Conservation (phyloP, 2,888 invertebrate genomes). For the Gerris lacustris region DNA sequence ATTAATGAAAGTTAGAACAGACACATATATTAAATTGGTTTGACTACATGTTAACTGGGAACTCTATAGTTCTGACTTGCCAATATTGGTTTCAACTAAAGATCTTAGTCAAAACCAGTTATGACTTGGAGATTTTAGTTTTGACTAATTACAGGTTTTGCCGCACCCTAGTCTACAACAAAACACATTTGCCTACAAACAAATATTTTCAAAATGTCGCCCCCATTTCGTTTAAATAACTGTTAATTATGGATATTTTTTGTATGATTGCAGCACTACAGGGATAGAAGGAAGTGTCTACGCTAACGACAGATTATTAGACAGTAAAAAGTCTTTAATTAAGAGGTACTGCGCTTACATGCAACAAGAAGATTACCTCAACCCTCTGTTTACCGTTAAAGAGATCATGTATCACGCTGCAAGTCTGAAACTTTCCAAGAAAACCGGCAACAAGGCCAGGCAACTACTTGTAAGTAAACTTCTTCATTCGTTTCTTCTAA, state of each 20-base stretch:
- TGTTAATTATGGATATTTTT: no score
- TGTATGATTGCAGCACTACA: neutral
- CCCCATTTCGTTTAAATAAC: neutral
- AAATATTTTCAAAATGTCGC: neutral
- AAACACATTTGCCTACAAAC: no score
- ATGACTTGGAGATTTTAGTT: no score
- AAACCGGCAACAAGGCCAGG: slow-evolving; percentile 48
- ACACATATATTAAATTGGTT: no score
- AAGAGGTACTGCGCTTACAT: slow-evolving; percentile 80
- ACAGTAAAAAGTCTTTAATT: slow-evolving; percentile 32
- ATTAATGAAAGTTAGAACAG: no score
- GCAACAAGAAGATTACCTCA: slow-evolving; percentile 76
- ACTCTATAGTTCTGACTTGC: no score
- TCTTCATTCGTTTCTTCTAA: neutral
- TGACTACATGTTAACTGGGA: no score
- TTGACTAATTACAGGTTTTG: no score
- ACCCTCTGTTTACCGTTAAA: slow-evolving; percentile 66
- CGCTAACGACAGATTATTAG: neutral
- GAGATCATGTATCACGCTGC: slow-evolving; percentile 82
- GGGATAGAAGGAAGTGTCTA: neutral
- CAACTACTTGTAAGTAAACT: slow-evolving; percentile 48
- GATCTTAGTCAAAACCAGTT: no score
- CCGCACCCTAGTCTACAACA: no score
- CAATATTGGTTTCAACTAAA: no score
- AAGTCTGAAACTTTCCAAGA: slow-evolving; percentile 61